Base-by-base conservation (phyloP, 1,140 invertebrate genomes). In the Leptinotarsa texana region DNA sequence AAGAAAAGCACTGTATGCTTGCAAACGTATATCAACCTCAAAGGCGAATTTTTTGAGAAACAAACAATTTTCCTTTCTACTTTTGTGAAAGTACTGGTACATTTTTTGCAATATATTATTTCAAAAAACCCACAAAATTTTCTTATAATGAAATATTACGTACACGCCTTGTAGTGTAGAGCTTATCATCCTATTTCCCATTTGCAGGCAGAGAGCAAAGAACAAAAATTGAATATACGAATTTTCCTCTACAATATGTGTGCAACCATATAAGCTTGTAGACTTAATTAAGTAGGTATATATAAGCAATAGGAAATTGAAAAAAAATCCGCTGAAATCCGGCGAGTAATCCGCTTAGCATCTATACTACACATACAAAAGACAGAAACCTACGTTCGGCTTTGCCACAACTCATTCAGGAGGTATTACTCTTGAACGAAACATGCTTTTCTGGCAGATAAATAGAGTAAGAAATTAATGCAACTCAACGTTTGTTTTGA, bases 251-350 rank as follows among this genome's bases (percentile, higher is more conserved):
- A 57, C n/a, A 17, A 15, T 57, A 57, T 57, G 21, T 48, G 27
- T 51, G 68, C 68, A 69, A 33, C 27, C 68, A 6, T 48, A 69
- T 69, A 69, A 69, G 68, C 68, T 69, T 33, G 42, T 69, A 48
- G 33, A 69, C 42, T 69, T 69, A 69, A 69, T 69, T 69, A 69
- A 69, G 68, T 48, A 69, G 68, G 68, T 69, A 69, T 69, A 27
- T 67, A 69, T 48, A 69, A 69, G 68, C 68, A 48, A 69, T 69
- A 49, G 13, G 68, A 69, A 69, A 49, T 69, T 69, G 68, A 69
- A 69, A 69, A 48, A 69, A 69, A 69, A 48, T 49, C 68, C n/a
- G 15, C 11, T 6, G 13, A 69, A 69, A 48, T 49, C 68, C 68
- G 13, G 11, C n/a, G n/a, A n/a, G 42, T 69, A 69, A 69, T 69